Evolutionary conservation across 2,888 invertebrate genomes (phyloP), one percentile per base, ranked within the genome.

Genomic region (Gastracanthus pulcherrimus): DNA sequence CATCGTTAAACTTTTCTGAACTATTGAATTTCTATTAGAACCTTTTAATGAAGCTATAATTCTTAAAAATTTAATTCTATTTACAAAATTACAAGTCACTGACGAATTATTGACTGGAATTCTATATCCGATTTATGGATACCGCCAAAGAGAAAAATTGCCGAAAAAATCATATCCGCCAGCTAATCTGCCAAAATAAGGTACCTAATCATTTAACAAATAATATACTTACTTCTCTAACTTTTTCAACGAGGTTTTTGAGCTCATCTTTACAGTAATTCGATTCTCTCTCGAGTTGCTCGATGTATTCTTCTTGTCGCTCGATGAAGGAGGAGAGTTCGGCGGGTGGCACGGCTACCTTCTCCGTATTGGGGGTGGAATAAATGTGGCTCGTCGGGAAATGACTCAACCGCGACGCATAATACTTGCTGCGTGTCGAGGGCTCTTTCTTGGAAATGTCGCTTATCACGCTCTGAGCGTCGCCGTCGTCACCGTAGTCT

Each of bases 291-390:
- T 97, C 97, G 71, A 97, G 90, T 89, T 97, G 97, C 84, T 97
- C 96, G 70, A 97, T 97, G 88, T 97, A 97, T 86, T 96, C 96
- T 88, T 97, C 97, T 87, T 97, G 97, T 83, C 96, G 95, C 90
- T 97, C 96, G 67, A 97, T 96, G 88, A 96, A 97, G 86, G 95
- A 94, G 90, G 96, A 93, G 62, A 97, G 93, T 89, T 97, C 97
- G 16, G 95, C 95, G 0, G 90, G 89, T 3, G 89, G 89, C 36
- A 60, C n/a, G 4, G 64, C 67, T 26, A 77, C 16, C 77, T 29
- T 82, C 67, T 66, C 82, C 31, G 23, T 45, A 4, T 19, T 55
- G 4, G 48, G 2, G 19, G 7, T 16, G 13, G 69, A 36, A 16
- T 48, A 38, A 7, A 34, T 31, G 9, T 29, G 16, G n/a, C 16